Evolutionary conservation across 2,888 invertebrate genomes (phyloP), one percentile per base, ranked within the genome.

Genomic region (Linnaemya vulpina): DNA sequence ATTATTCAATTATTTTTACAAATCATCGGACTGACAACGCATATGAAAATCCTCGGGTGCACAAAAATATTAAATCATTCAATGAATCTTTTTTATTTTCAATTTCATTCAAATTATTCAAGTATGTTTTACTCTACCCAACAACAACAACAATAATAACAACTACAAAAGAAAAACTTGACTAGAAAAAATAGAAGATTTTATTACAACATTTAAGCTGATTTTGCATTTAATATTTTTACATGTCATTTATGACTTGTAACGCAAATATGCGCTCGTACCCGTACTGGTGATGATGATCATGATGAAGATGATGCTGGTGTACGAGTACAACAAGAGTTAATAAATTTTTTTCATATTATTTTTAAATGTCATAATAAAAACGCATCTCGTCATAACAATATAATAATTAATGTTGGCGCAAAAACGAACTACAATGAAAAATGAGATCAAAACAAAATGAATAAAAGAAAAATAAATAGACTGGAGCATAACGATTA

Each of bases 311-410:
- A 1, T 30, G 51, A 11, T 38, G 38, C 20, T 53, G 51, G 3
- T 38, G 15, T 20, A 63, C 8, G 58, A 35, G 53, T 68, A 71
- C 40, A 58, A 74, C 53, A 63, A 74, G 1, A 58, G 4, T 62
- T 71, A 46, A 76, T 65, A 80, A 17, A 38, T 17, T 40, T 1
- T 55, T 40, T n/a, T n/a, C 40, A 46, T 15, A 25, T 17, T n/a
- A 65, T 53, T 55, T 46, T 38, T 35, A 73, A 77, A 77, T 84
- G 76, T 84, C 73, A 81, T 73, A 81, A 77, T 73, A 81, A 35
- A 76, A 38, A 40, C 55, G 51, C 46, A 62, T 49, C 73, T 65
- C 8, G 35, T 46, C 35, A 46, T 43, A 78, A 78, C 38, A 62
- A 43, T n/a, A 67, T 11, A 71, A 67, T 11, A 71, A 63, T 40